Base-by-base conservation (phyloP, 1,140 invertebrate genomes). In the Bombus superbus region DNA sequence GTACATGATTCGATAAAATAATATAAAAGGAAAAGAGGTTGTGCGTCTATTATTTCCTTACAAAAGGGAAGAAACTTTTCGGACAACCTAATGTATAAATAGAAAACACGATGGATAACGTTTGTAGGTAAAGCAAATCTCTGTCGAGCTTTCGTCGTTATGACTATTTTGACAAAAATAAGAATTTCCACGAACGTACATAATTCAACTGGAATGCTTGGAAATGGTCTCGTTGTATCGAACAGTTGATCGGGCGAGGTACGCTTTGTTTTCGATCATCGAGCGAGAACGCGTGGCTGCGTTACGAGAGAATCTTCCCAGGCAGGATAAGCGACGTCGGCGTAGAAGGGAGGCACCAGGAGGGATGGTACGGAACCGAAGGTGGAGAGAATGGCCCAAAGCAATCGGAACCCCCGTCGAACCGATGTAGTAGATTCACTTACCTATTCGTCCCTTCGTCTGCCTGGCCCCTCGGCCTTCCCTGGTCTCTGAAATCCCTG, bases 391-490 rank as follows among this genome's bases (percentile, higher is more conserved):
- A 91, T 91, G 81, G 88, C 85, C 85, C 86, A 89, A 89, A 92
- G 90, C 91, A 81, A 93, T 90, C 84, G 86, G 82, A 87, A 90
- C 90, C 91, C 82, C 88, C 84, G 87, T 86, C 85, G 71, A 90
- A 88, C 85, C 86, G 86, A 86, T 88, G 85, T 89, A 86, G 91
- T 85, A 88, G 92, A 92, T 92, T 92, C 92, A 92, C 92, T 92
- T 92, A 92, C 89, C 89, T 86, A 88, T 88, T 90, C 89, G 89
- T 79, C 89, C 89, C 79, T 85, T 85, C 85, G 76, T 77, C 83
- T 79, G 64, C 9, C 47, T 25, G 22, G 5, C 89, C 66, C 83
- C 42, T 80, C 79, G 83, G 42, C 68, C 78, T 86, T 77, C 35
- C 8, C 75, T 11, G 81, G 62, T 72, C 86, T 62, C 59, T 69